Base-by-base conservation (phyloP, 1,140 invertebrate genomes). In the Pseudomyrmex gracilis region DNA sequence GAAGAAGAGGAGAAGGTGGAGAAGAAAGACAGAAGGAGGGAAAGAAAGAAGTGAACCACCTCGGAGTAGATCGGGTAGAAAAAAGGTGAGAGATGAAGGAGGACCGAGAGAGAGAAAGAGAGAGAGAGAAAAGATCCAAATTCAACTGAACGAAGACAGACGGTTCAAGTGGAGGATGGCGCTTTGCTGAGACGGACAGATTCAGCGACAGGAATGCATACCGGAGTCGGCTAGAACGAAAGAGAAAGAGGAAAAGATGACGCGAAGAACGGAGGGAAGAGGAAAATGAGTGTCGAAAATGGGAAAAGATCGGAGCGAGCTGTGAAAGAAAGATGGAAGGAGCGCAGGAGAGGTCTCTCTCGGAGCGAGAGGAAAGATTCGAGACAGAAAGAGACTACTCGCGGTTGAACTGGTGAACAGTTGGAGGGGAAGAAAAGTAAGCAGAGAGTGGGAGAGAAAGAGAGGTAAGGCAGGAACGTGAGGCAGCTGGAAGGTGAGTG, bases 381-480 rank as follows among this genome's bases (percentile, higher is more conserved):
- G 22, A 71, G 51, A 34, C 20, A 34, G 45, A 80, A 71, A 2
- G 66, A 80, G 76, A 71, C n/a, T 5, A 34, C 2, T 80, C 53
- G 43, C 10, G 43, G 20, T 80, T 80, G 76, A 80, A 80, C 76
- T 20, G 60, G 49, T 70, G 53, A 61, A 76, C 66, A 78, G 76
- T 73, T 73, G 76, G 82, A 55, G 76, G 86, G 73, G 83, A 60
- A 85, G 58, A 84, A 84, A 67, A 76, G 64, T 8, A 20, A 24
- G 8, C 9, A 13, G 43, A 13, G 43, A 55, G 64, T 76, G 78
- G 86, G 86, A 34, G 5, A 34, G 34, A 0, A 13, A 87, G 85
- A 47, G 80, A 73, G 84, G 84, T 80, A 83, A 83, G 76, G 84
- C 76, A 87, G 85, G 70, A 83, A 84, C 87, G 88, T 77, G n/a